Percentiles rank a stretch among this genome's conserved stretches.
These are phyloP conservation scores for Stigmatopora argus DNA, from an alignment of 2,113 vertebrate genomes.

Conservation along the genomic window DNA sequence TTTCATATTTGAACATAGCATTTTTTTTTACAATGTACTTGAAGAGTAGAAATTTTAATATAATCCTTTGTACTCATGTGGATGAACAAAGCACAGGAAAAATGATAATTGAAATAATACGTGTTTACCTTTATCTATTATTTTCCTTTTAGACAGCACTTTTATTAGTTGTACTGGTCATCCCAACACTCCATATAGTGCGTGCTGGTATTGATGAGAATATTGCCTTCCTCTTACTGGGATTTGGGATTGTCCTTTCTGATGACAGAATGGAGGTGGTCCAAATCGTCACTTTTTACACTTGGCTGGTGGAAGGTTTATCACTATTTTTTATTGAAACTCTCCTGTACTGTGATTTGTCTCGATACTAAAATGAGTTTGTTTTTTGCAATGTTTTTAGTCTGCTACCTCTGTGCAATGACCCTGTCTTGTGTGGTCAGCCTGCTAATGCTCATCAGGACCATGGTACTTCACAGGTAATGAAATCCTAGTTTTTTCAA, in stretches of 20 bases:
- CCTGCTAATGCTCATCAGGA: slow-evolving; percentile 74
- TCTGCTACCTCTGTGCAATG: slow-evolving; percentile 81
- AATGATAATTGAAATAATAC: neutral
- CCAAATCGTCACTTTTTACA: slow-evolving; percentile 72
- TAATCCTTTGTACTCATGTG: neutral
- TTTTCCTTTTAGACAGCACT: slow-evolving; percentile 70
- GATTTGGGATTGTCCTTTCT: slow-evolving; percentile 79
- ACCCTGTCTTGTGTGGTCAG: slow-evolving; percentile 76
- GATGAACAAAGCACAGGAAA: neutral
- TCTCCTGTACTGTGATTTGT: no score
- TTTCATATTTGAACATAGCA: neutral
- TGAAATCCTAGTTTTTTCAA: neutral
- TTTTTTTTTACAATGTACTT: neutral
- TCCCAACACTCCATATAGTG: slow-evolving; percentile 79
- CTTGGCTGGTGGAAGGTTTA: slow-evolving; percentile 84
- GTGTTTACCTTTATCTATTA: neutral
- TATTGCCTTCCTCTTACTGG: slow-evolving; percentile 76
- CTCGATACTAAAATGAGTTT: neutral
- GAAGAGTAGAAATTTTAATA: neutral
- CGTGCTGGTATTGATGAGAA: slow-evolving; percentile 78
- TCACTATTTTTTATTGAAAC: neutral
- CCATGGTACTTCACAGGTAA: slow-evolving; percentile 80
- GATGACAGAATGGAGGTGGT: slow-evolving; percentile 79
- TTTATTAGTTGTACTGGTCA: slow-evolving; percentile 70
- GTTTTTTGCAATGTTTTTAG: slow-evolving; percentile 47